Evolutionary conservation across 2,888 invertebrate species (phyloP), one percentile per base, ranked within the genome.

Genomic region (Drosophila maculinotata): DNA sequence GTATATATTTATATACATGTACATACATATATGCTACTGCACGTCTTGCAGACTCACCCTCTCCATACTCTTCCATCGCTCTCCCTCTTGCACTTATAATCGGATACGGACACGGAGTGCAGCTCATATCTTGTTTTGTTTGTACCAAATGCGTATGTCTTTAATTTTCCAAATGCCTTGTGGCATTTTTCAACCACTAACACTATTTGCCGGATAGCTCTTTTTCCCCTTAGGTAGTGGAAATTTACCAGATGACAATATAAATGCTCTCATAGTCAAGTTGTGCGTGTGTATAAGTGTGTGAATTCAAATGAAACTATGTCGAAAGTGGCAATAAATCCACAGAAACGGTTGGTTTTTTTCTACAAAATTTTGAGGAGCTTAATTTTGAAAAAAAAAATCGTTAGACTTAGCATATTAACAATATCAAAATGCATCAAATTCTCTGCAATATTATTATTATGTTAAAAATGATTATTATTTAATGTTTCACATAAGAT

Each of bases 101-200:
- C 5, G 15, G 8, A 15, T 1, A n/a, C n/a, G n/a, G n/a, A 36
- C 10, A 10, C 14, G 15, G 10, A 23, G 20, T 10, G 23, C 25
- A 59, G 38, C 15, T 45, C 25, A 48, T 66, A 49, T 73, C 41
- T 57, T 8, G 12, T 7, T 12, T 54, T 53, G 57, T 52, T 42
- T 63, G 33, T 65, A 26, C 14, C n/a, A 20, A 42, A 30, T 58
- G 41, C 15, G 41, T 23, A 7, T 25, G 48, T 39, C 48, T 70
- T 59, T 38, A 58, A 54, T 69, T 63, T 63, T 70, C 42, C 41
- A 38, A 44, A 36, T 72, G 51, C 47, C 28, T 23, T 47, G 23
- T 30, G 56, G 20, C 23, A 51, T 53, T 69, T 69, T 76, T 51
- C 66, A 59, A 76, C 73, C 73, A 73, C 73, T 60, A 58, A 42